A percentile compares a stretch with the other conserved stretches of the same genome.
Evolutionary conservation across 2,888 invertebrate species (phyloP).

Genomic region (Pemphredon lugubris): DNA sequence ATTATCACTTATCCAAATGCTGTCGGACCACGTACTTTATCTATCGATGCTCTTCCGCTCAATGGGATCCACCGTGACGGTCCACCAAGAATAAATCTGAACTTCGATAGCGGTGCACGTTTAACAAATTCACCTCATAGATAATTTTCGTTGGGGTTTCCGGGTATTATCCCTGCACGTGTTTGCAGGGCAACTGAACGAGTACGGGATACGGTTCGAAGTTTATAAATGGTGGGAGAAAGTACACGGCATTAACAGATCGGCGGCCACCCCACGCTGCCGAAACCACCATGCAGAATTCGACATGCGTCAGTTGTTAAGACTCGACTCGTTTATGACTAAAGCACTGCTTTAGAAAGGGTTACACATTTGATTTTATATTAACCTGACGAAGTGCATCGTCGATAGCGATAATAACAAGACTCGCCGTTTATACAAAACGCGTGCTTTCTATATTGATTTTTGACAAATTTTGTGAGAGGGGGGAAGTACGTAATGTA

Average conservation of each 20-base stretch:
- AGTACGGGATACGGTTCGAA: slow-evolving; percentile 70
- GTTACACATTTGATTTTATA: background rate
- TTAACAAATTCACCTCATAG: slow-evolving; percentile 7
- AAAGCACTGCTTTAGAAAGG: slow-evolving; percentile 33
- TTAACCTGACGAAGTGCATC: no score
- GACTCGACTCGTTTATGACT: background rate
- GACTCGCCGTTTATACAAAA: no score
- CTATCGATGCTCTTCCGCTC: background rate
- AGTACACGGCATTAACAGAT: slow-evolving; percentile 67
- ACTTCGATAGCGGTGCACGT: background rate
- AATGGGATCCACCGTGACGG: background rate
- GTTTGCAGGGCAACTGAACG: slow-evolving; percentile 73
- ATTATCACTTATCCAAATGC: background rate
- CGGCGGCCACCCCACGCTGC: slow-evolving; percentile 54
- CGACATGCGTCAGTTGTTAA: background rate
- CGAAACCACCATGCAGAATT: slow-evolving; percentile 50
- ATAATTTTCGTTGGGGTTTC: slow-evolving; percentile 4
- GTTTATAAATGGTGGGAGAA: slow-evolving; percentile 80
- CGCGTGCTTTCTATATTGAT: no score
- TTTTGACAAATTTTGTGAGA: no score
- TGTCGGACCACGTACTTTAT: background rate
- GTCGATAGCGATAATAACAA: no score
- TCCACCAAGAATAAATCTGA: background rate
- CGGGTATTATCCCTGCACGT: slow-evolving; percentile 38
- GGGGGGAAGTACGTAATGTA: no score